Conservation (phyloP, 2,888 invertebrate genomes). For the Abscondita cerata region DNA sequence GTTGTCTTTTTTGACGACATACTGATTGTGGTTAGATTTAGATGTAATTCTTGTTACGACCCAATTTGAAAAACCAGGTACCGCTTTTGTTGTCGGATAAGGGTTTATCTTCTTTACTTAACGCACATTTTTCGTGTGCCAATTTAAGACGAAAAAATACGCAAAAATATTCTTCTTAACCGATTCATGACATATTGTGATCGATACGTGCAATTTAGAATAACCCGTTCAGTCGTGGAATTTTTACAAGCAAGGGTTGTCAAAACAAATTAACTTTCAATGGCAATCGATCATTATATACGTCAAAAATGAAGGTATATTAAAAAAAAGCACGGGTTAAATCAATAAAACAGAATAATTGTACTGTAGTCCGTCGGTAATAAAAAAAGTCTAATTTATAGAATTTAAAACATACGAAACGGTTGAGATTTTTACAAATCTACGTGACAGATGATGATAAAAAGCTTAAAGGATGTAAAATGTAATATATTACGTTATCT, state of each 20-base stretch:
- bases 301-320: constrained; percentile 1
- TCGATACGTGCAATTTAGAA: constrained; percentile 23
- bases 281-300: constrained; percentile 29
- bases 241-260: constrained; percentile 34
- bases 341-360: too few species aligned
- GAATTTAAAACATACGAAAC: too few species aligned
- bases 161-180: constrained; percentile 7
- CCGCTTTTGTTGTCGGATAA: constrained; percentile 10
- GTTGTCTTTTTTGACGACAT: constrained; percentile 54
- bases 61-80: constrained; percentile 29
- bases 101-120: constrained; percentile 6
- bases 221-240: constrained; percentile 28
- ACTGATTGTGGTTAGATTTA: constrained; percentile 53
- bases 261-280: constrained; percentile 29
- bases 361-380: too few species aligned
- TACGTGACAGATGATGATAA: too few species aligned
- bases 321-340: too few species aligned
- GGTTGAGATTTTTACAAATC: too few species aligned
- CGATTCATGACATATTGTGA: constrained; percentile 32
- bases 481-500: too few species aligned
- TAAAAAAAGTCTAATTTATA: too few species aligned
- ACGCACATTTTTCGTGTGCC: background rate
- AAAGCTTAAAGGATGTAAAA: too few species aligned
- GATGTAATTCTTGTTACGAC: constrained; percentile 39
- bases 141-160: background rate